phyloP scores from a whole-genome alignment of 2,888 invertebrate genomes.

The Autographa pulchrina region DNA sequence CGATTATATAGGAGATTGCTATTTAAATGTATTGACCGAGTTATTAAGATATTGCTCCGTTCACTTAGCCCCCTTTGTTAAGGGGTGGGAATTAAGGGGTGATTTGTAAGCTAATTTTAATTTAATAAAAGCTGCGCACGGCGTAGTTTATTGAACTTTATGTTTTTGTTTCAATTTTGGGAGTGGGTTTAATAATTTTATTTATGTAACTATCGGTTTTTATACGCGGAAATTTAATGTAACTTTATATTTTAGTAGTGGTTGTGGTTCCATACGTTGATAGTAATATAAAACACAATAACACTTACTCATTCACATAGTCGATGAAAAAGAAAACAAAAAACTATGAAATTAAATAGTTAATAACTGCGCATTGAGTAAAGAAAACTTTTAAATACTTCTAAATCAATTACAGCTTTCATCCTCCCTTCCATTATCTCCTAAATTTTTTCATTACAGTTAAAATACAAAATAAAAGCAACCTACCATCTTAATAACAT shows the following conservation, averaged over 20 bases:
- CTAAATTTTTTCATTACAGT: not conserved
- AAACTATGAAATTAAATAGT: too few species aligned
- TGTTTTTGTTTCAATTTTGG: not conserved
- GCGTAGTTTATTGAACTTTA: not conserved
- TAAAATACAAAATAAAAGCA: not conserved
- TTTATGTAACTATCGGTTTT: not conserved
- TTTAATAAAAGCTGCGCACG: not conserved
- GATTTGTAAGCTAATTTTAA: not conserved
- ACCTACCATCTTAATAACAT: not conserved
- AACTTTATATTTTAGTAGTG: too few species aligned
- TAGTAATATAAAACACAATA: too few species aligned
- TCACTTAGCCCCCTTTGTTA: constrained; percentile 19
- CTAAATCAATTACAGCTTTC: not conserved
- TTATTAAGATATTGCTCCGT: constrained; percentile 22
- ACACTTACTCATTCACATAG: too few species aligned
- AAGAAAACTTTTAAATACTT: too few species aligned
- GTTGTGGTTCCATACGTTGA: too few species aligned
- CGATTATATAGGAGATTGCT: constrained; percentile 42
- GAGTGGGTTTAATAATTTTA: not conserved
- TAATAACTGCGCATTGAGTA: too few species aligned
- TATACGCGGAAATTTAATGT: too few species aligned
- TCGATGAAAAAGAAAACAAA: too few species aligned
- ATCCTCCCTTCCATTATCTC: not conserved
- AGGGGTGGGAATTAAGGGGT: not conserved
- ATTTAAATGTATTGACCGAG: constrained; percentile 19